A percentile compares a stretch with the other conserved stretches of the same genome.
These are phyloP conservation scores for Gonocerus acuteangulatus DNA, from an alignment of 2,888 invertebrate genomes.

Conservation along the genomic window DNA sequence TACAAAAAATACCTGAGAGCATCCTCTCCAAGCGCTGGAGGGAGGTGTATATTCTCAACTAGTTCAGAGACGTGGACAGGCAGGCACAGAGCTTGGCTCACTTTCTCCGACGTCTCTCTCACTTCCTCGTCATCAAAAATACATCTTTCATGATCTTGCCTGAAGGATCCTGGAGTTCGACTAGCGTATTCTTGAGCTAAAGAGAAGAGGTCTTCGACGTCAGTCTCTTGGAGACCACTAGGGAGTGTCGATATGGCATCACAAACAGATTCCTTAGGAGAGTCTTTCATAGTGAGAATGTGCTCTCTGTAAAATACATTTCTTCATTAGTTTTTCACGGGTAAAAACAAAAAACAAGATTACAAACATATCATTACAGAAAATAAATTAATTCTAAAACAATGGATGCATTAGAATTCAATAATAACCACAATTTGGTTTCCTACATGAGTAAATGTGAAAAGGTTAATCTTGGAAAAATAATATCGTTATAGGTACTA, in stretches of 20 bases:
- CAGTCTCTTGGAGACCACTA: conserved; percentile 80
- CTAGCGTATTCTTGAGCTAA: conserved; percentile 91
- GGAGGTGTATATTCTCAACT: conserved; percentile 64
- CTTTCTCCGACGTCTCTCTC: conserved; percentile 50
- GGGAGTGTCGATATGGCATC: conserved; percentile 67
- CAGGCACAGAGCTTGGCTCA: conserved; percentile 83
- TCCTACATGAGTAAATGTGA: too few relatives aligned
- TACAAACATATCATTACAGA: background rate
- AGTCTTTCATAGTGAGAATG: conserved; percentile 67
- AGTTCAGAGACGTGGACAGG: conserved; percentile 93
- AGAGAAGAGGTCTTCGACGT: conserved; percentile 93
- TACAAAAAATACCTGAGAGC: conserved; percentile 23
- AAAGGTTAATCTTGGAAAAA: too few relatives aligned
- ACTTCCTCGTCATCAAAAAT: conserved; percentile 51
- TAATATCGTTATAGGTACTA: too few relatives aligned
- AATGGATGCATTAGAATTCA: too few relatives aligned
- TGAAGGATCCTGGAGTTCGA: conserved; percentile 87
- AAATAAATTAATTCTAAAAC: background rate
- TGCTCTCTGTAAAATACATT: conserved; percentile 53
- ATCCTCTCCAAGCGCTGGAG: conserved; percentile 29
- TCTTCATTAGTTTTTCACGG: background rate
- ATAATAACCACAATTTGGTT: too few relatives aligned
- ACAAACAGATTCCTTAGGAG: conserved; percentile 60
- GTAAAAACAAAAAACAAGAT: too few relatives aligned
- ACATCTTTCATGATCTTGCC: conserved; percentile 48